Conservation (phyloP, 2,888 invertebrate genomes). For the Cataglyphis cursor region DNA sequence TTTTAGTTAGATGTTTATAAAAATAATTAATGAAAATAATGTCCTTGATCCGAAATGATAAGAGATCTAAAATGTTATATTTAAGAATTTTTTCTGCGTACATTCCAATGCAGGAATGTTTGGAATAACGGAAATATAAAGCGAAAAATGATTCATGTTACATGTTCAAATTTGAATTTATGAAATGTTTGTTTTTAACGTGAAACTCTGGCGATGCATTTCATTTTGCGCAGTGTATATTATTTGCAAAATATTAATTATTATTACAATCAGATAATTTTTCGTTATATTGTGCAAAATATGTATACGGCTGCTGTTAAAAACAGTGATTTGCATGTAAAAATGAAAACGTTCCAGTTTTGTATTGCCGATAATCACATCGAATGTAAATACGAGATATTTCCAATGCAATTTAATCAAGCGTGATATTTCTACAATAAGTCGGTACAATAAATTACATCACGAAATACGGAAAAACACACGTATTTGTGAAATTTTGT, state of each 20-base stretch:
- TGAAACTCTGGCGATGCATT: background rate
- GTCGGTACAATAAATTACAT: background rate
- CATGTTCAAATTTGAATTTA: constrained; percentile 3
- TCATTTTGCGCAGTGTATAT: background rate
- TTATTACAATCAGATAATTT: constrained; percentile 15
- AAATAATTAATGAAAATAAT: background rate
- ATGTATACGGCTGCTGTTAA: background rate
- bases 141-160: background rate
- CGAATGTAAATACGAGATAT: constrained; percentile 11
- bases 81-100: background rate
- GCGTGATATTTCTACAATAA: background rate
- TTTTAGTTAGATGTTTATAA: background rate
- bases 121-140: background rate
- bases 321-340: constrained; percentile 2
- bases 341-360: constrained; percentile 8
- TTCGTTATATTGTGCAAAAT: background rate
- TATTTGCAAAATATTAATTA: constrained; percentile 19
- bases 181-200: background rate
- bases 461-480: background rate
- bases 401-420: background rate
- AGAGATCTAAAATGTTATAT: background rate
- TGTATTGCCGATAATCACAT: background rate
- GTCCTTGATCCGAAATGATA: background rate
- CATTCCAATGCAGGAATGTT: background rate
- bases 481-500: background rate